A percentile compares a stretch with the other conserved stretches of the same genome.
Evolutionary conservation across 2,888 invertebrate species (phyloP).

Genomic region (Pharmacophagus antenor): DNA sequence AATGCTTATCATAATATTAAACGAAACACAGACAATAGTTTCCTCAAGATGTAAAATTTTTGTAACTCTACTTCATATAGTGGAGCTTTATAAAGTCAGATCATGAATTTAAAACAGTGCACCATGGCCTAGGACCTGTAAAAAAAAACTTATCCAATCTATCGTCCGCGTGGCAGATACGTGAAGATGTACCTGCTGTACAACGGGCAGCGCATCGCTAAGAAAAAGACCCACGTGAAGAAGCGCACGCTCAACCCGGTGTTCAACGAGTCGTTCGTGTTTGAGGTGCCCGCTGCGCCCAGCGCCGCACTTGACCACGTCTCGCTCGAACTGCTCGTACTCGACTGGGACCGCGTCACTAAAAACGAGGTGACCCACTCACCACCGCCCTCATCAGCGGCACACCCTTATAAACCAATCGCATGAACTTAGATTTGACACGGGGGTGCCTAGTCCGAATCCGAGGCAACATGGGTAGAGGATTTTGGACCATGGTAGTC

Average conservation of each 20-base stretch:
- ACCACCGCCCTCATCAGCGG: neutral
- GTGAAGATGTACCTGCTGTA: constrained; percentile 98
- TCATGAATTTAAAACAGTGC: no score
- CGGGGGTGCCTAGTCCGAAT: no score
- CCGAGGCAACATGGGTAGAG: no score
- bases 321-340: constrained; percentile 91
- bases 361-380: constrained; percentile 89
- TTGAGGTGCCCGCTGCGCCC: constrained; percentile 92
- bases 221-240: constrained; percentile 99
- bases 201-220: constrained; percentile 98
- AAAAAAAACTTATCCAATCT: neutral
- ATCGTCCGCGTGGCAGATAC: constrained; percentile 60
- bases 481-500: no score
- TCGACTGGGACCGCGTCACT: constrained; percentile 99
- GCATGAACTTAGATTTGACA: no score
- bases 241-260: constrained; percentile 98
- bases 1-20: no score
- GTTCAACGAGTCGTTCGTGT: constrained; percentile 99
- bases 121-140: no score
- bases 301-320: constrained; percentile 89
- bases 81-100: no score
- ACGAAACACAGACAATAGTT: no score
- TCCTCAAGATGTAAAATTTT: no score
- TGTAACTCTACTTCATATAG: no score
- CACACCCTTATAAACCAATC: neutral